Percentiles rank a stretch among this genome's conserved stretches.
Conservation (phyloP, 2,113 vertebrate species). For the Alosa alosa region DNA sequence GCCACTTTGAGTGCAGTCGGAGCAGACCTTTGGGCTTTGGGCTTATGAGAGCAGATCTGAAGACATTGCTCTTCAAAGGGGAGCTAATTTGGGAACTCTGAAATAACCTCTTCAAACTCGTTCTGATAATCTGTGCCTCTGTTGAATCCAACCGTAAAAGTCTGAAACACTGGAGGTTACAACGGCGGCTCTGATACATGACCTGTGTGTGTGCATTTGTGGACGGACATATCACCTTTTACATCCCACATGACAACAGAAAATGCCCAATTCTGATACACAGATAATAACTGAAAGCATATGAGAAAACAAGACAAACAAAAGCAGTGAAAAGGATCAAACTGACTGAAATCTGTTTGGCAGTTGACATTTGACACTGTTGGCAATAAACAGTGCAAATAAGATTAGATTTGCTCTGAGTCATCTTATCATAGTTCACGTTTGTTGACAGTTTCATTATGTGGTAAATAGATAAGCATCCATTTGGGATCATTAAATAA, state of each 20-base stretch:
- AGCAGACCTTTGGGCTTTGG: background rate
- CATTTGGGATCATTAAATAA: background rate
- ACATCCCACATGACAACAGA: no score
- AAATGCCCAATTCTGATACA: no score
- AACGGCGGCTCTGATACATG: background rate
- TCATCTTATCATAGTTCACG: background rate
- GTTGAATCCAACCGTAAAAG: background rate
- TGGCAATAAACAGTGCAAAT: background rate
- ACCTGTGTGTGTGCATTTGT: background rate
- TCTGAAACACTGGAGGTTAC: background rate
- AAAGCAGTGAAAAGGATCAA: background rate
- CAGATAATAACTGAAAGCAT: no score
- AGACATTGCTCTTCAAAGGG: constrained; percentile 28
- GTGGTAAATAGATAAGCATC: background rate
- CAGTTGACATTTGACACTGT: background rate
- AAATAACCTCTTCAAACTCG: background rate
- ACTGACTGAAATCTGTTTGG: background rate
- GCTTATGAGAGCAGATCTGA: background rate
- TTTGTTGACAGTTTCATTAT: background rate
- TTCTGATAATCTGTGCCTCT: background rate
- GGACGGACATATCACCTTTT: background rate
- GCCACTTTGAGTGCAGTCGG: background rate
- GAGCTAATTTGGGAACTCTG: constrained; percentile 31
- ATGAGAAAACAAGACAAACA: no score
- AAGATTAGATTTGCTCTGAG: background rate